Base-by-base conservation (phyloP, 2,888 invertebrate species). In the Apomyelois bistriatella region DNA sequence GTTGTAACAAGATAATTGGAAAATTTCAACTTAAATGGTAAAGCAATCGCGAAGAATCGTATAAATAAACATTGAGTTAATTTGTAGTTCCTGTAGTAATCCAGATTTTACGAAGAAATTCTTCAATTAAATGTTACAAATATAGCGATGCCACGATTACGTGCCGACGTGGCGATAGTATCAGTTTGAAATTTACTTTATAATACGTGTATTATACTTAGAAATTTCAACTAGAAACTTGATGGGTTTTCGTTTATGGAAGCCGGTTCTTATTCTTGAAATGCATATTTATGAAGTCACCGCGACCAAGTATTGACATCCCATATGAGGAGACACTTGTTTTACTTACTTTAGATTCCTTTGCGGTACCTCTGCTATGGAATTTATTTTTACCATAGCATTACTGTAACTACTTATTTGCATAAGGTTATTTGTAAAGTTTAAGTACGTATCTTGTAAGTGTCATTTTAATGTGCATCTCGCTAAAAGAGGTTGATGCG, bases 211-310 rank as follows among this genome's bases (percentile, higher is more conserved):
- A 38, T 48, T 38, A 38, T 38, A 38, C 22, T 38, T 48, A 48
- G 38, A 22, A 48, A 38, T 38, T 48, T 35, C 35, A 35, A 51
- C 48, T 48, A 48, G 48, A 48, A 48, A 35, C 46, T 46, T 47
- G 47, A 51, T 30, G 49, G 43, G 7, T 17, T 47, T 40, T 53
- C 38, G 48, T 56, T 56, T 48, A 52, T 48, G 48, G 48, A 37
- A 48, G 48, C 37, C 36, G 37, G 38, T 38, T 38, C 48, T 17
- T 48, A 48, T 37, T 48, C 28, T 48, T 48, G 28, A 38, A 48
- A 48, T 48, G 48, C 48, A 48, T 48, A 48, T 48, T 37, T 48
- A 48, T 48, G 48, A 48, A 48, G 48, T 28, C 38, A 48, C 48
- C 38, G 38, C 48, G 48, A 12, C 48, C 37, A 48, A 48, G 48